A percentile compares a stretch with the other conserved stretches of the same genome.
Conservation (phyloP, 2,888 invertebrate species). For the Nephrotoma appendiculata region DNA sequence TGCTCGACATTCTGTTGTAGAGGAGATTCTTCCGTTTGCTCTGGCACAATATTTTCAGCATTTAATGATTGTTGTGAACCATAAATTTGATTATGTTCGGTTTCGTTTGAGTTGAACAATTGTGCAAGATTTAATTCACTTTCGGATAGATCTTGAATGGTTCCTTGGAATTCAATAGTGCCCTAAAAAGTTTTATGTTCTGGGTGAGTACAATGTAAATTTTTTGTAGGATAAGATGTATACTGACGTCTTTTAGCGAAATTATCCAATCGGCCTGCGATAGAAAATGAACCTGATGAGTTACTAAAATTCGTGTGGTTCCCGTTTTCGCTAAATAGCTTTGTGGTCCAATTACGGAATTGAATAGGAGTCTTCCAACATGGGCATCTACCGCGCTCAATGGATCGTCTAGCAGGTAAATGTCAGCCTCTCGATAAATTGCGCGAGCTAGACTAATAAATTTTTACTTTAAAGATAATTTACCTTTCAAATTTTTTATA, state of each 20-base stretch:
- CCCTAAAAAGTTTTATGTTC: conserved; percentile 24
- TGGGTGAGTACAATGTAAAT: background rate
- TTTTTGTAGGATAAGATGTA: background rate
- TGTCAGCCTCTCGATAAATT: conserved; percentile 41
- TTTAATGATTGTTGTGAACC: conserved; percentile 5
- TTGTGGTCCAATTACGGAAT: conserved; percentile 42
- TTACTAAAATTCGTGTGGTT: conserved; percentile 54
- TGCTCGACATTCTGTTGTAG: conserved; percentile 21
- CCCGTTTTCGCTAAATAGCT: conserved; percentile 34
- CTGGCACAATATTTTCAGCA: background rate
- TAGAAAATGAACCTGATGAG: conserved; percentile 59
- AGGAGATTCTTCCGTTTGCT: background rate
- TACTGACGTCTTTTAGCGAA: conserved; percentile 39
- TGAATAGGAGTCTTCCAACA: conserved; percentile 53
- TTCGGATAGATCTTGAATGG: conserved; percentile 30
- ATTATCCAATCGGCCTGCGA: conserved; percentile 41
- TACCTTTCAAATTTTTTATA: background rate
- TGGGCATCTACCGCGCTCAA: conserved; percentile 59
- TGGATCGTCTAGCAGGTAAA: conserved; percentile 62
- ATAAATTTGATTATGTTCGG: conserved; percentile 19
- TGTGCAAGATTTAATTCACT: conserved; percentile 37
- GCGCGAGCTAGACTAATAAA: conserved; percentile 15
- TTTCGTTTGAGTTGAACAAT: conserved; percentile 24
- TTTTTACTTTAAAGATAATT: background rate
- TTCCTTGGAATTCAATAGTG: conserved; percentile 33